Evolutionary conservation across 2,888 invertebrate species (phyloP), one percentile per base, ranked within the genome.

Genomic region (Drosophila monieri): DNA sequence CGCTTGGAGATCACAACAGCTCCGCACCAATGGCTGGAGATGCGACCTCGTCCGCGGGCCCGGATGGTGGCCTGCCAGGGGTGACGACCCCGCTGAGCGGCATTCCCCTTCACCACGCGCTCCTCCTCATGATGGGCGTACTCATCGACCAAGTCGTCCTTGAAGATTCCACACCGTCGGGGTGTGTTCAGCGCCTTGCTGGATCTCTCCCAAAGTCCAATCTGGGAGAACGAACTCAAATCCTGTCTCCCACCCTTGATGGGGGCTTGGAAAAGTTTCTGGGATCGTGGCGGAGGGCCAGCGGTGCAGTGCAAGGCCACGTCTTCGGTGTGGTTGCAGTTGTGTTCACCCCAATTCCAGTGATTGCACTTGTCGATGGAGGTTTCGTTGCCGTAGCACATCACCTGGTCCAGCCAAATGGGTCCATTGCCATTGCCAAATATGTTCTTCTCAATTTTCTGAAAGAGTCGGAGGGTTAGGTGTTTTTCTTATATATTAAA

Each of bases 61-160:
- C 94, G 92, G 57, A 96, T 92, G 55, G 95, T 95, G 3, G 95
- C 95, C 93, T 95, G 95, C 96, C 96, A 96, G 3, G 96, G 96
- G 90, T 95, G 95, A 14, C 94, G 93, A 3, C 95, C 95, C 30
- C 92, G 92, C 8, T 92, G 92, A 0, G 95, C 94, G 10, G 93
- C 88, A 21, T 93, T 92, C 4, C 95, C 95, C 61, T 93, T 92
- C 3, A 95, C 93, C 1, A 95, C 94, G 80, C 94, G 92, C 65
- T 91, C 85, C 59, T 93, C 92, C 32, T 21, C 43, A 6, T 93
- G 91, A 68, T 92, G 92, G 3, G 90, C 90, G 56, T 91, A 91
- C 58, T 93, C 92, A 64, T 91, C 90, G 2, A 73, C 49, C 2
- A 90, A 27, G 47, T 90, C 88, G 5, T 80, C 74, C 55, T 80